Evolutionary conservation across 2,888 invertebrate species (phyloP).

Genomic region (Drosophila testacea): DNA sequence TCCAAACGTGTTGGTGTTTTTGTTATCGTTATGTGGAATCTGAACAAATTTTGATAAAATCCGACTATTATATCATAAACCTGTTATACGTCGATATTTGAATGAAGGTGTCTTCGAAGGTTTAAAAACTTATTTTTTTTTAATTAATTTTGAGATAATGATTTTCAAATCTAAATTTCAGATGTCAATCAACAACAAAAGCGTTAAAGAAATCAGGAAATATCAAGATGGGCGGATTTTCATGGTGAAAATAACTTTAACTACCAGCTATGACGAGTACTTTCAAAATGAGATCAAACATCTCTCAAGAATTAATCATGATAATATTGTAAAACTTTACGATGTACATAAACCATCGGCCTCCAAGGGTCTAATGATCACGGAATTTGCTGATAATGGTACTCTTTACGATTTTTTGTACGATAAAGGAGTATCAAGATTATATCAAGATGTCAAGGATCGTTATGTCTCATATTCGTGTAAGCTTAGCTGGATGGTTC

Average conservation of each 20-base stretch:
- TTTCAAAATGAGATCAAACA: constrained; percentile 1
- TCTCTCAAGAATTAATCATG: neutral
- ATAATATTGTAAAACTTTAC: constrained; percentile 7
- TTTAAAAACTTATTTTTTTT: neutral
- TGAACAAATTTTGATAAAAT: too few species aligned
- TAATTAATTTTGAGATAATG: neutral
- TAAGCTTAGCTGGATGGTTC: constrained; percentile 12
- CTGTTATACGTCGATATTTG: too few species aligned
- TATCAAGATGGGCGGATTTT: neutral
- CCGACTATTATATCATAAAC: too few species aligned
- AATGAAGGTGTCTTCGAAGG: too few species aligned
- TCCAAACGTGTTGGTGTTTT: too few species aligned
- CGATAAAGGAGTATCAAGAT: neutral
- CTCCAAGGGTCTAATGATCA: neutral
- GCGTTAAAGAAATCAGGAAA: neutral
- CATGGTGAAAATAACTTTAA: neutral
- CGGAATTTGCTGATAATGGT: constrained; percentile 2
- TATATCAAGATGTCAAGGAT: neutral
- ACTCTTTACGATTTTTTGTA: constrained; percentile 2
- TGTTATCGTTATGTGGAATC: too few species aligned
- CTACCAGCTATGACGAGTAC: neutral
- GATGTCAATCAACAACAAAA: neutral
- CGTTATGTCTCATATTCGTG: too few species aligned
- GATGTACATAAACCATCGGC: too few species aligned
- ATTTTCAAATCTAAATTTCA: neutral